Conservation (phyloP, 2,797 vertebrate species). For the Liparis tanakae region DNA sequence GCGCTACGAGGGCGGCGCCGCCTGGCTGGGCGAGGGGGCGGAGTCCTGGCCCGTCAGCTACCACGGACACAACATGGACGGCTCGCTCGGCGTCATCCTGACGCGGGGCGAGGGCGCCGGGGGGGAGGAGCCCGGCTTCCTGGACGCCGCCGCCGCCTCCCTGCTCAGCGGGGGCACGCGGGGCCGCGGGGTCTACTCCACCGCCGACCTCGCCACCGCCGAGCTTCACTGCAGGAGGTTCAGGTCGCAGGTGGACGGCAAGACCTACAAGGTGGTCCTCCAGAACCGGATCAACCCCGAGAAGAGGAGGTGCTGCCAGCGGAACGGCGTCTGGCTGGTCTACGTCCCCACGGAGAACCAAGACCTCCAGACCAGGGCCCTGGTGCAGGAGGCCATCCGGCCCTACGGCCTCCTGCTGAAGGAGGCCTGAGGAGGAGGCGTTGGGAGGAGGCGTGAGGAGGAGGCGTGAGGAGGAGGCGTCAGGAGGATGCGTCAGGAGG, state of each 20-base stretch:
- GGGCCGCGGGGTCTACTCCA: conserved; percentile 71
- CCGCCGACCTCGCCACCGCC: conserved; percentile 47
- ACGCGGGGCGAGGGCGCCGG: background rate
- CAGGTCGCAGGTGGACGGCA: conserved; percentile 64
- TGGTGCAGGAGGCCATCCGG: conserved; percentile 68
- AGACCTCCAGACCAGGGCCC: conserved; percentile 29
- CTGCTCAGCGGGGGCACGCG: background rate
- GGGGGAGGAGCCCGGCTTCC: background rate
- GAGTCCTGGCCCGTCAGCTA: conserved; percentile 77
- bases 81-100: conserved; percentile 65
- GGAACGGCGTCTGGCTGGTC: conserved; percentile 67
- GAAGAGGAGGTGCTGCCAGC: conserved; percentile 40
- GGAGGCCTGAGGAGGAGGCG: conserved; percentile 33
- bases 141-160: conserved; percentile 29
- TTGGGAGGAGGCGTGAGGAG: too few relatives aligned
- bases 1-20: conserved; percentile 42
- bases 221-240: conserved; percentile 65
- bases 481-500: too few relatives aligned
- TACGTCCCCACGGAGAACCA: conserved; percentile 50
- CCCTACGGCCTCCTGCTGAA: conserved; percentile 77
- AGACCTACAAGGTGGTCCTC: conserved; percentile 74
- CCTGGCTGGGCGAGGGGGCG: conserved; percentile 61
- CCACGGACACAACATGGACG: conserved; percentile 68
- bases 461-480: too few relatives aligned
- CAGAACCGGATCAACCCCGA: conserved; percentile 77